Percentiles rank a stretch among this genome's conserved stretches.
Evolutionary conservation across 23 tunicate genomes (phyloP).

Genomic region (Phallusia fumigata): DNA sequence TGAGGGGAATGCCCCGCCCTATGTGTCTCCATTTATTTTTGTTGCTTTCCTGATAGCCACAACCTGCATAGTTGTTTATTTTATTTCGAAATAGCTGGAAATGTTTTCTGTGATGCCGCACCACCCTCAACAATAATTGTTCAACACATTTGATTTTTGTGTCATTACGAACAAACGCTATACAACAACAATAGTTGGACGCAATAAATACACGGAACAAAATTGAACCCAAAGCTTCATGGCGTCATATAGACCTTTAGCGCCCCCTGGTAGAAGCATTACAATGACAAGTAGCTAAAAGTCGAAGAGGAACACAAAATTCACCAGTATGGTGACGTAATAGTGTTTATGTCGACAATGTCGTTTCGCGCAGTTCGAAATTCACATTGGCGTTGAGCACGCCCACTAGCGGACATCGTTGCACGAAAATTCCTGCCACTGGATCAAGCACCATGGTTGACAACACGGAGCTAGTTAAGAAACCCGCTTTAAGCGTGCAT

Average conservation of each 20-base stretch:
- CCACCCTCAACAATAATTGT: no score
- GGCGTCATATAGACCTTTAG: no score
- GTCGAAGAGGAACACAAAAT: constrained; percentile 23
- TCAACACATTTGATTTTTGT: no score
- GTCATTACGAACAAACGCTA: no score
- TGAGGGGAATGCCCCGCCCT: not conserved
- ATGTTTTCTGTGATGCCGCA: no score
- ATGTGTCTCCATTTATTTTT: not conserved
- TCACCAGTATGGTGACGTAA: constrained; percentile 12
- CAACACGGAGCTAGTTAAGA: no score
- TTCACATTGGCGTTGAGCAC: constrained; percentile 18
- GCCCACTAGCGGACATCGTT: constrained; percentile 19
- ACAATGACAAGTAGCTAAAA: not conserved
- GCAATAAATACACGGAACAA: no score
- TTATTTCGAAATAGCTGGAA: not conserved
- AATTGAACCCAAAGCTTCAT: no score
- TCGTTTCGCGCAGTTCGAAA: constrained; percentile 36
- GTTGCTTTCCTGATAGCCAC: not conserved
- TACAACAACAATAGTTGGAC: no score
- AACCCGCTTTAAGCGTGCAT: no score
- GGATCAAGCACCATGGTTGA: no score
- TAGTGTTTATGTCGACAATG: constrained; percentile 1
- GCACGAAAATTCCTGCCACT: constrained; percentile 9
- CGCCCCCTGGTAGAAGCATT: not conserved
- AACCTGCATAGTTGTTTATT: no score